These are phyloP conservation scores for Sinonovacula constricta DNA, from an alignment of 1,140 invertebrate genomes.

Conservation along the genomic window DNA sequence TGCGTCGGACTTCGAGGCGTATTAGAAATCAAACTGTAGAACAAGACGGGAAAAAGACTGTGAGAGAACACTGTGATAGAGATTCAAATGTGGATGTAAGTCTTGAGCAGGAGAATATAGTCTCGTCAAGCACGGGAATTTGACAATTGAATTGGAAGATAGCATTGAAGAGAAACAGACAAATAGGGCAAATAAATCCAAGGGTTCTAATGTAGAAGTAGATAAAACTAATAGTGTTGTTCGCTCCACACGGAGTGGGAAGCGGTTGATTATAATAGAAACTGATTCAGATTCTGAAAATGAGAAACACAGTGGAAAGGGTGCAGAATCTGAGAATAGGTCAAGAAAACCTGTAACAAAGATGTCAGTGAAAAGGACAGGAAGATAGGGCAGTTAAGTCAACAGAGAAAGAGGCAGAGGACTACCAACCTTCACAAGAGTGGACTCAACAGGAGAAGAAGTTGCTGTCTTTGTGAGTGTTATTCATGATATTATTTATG, in stretches of 20 bases:
- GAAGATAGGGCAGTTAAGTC: too few species aligned
- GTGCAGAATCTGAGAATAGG: neutral
- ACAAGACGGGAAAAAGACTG: neutral
- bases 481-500: too few species aligned
- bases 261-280: neutral
- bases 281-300: neutral
- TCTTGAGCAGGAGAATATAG: slow-evolving; percentile 17
- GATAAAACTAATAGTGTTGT: neutral
- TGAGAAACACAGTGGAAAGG: neutral
- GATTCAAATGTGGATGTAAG: neutral
- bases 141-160: neutral
- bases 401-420: too few species aligned
- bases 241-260: neutral
- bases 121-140: slow-evolving; percentile 37
- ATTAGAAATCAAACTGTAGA: too few species aligned
- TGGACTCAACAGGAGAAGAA: too few species aligned
- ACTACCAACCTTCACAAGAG: too few species aligned
- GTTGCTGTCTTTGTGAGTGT: too few species aligned
- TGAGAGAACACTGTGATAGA: neutral
- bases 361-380: too few species aligned
- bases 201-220: neutral
- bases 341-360: too few species aligned
- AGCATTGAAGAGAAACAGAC: neutral
- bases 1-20: neutral
- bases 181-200: neutral